phyloP scores from a whole-genome alignment of 2,888 invertebrate genomes.

The Mythimna albipuncta region DNA sequence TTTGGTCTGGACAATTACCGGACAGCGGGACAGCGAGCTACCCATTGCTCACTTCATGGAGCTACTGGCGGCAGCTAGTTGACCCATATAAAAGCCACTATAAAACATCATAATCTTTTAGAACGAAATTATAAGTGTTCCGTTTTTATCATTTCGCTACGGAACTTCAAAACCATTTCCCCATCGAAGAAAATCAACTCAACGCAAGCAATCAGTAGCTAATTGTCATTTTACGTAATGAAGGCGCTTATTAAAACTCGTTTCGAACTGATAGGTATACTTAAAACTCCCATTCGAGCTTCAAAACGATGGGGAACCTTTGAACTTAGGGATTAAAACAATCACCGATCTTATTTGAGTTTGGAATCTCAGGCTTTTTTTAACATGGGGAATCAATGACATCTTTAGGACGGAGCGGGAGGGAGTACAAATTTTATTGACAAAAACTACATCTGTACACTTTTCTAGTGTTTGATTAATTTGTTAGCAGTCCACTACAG shows the following conservation, averaged over 20 bases:
- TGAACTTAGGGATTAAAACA: conserved; percentile 26
- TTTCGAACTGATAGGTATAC: conserved; percentile 11
- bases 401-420: too few relatives aligned
- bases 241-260: conserved; percentile 40
- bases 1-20: too few relatives aligned
- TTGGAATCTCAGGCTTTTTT: neutral
- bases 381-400: too few relatives aligned
- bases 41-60: too few relatives aligned
- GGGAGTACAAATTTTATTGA: too few relatives aligned
- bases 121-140: too few relatives aligned
- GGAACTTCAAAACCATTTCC: neutral
- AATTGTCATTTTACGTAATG: conserved; percentile 55
- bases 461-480: too few relatives aligned
- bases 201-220: conserved; percentile 39
- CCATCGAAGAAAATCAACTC: conserved; percentile 22
- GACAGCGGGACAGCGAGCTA: too few relatives aligned
- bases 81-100: neutral
- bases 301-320: conserved; percentile 14
- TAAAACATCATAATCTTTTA: neutral
- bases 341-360: conserved; percentile 12
- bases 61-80: neutral
- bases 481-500: too few relatives aligned
- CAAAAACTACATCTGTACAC: too few relatives aligned
- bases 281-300: conserved; percentile 19
- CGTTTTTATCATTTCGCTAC: neutral